phyloP scores from a whole-genome alignment of 2,797 vertebrate genomes.

The Sebastes iracundus region DNA sequence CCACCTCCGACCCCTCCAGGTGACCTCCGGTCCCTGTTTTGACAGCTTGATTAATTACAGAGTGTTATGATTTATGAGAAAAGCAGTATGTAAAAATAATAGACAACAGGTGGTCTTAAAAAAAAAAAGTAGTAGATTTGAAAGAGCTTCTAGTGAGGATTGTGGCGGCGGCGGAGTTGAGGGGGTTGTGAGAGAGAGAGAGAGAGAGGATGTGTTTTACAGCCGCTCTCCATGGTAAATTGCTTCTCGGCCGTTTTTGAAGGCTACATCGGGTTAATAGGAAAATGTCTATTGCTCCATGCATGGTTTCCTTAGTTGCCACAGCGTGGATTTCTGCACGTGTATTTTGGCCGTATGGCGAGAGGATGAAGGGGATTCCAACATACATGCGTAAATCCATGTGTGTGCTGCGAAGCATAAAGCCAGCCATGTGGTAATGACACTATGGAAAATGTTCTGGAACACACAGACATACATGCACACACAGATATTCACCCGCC shows the following conservation, averaged over 20 bases:
- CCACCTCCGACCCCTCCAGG: slow-evolving; percentile 95
- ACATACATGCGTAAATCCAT: slow-evolving; percentile 76
- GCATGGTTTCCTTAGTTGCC: slow-evolving; percentile 72
- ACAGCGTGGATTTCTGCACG: slow-evolving; percentile 59
- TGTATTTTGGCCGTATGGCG: slow-evolving; percentile 59
- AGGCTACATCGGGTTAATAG: slow-evolving; percentile 75
- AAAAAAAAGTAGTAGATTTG: slow-evolving; percentile 73
- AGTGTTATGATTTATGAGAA: slow-evolving; percentile 99
- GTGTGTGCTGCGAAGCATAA: slow-evolving; percentile 79
- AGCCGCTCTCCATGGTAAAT: slow-evolving; percentile 73
- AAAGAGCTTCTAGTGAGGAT: slow-evolving; percentile 67
- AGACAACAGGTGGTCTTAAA: slow-evolving; percentile 98
- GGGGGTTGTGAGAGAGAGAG: slow-evolving; percentile 12
- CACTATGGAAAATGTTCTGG: slow-evolving; percentile 77
- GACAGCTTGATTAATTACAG: slow-evolving; percentile 99
- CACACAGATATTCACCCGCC: slow-evolving; percentile 80
- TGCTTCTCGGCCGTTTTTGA: slow-evolving; percentile 75
- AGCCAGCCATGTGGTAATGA: slow-evolving; percentile 79
- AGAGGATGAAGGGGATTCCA: slow-evolving; percentile 80
- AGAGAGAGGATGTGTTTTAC: slow-evolving; percentile 71
- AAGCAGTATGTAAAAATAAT: slow-evolving; percentile 99
- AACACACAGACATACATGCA: slow-evolving; percentile 51
- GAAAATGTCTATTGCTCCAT: slow-evolving; percentile 74
- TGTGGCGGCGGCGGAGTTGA: slow-evolving; percentile 62
- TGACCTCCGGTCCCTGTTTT: slow-evolving; percentile 96